phyloP scores from a whole-genome alignment of 2,888 invertebrate species.

The Metallyticus violacea region DNA sequence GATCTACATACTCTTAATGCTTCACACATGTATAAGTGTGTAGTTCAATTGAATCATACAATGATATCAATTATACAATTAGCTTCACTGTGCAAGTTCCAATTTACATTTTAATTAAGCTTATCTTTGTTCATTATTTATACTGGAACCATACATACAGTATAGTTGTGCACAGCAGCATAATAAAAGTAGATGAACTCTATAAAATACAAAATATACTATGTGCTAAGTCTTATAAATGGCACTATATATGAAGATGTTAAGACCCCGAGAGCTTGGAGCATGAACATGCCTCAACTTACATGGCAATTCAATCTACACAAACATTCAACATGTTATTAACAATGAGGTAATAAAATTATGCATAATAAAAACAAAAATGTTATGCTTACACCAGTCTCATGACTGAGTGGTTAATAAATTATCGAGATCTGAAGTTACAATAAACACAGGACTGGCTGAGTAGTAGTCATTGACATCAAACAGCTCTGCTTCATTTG shows the following conservation, averaged over 20 bases:
- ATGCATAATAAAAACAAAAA: not conserved
- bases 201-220: not conserved
- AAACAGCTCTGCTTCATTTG: conserved; percentile 39
- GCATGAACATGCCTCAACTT: not conserved
- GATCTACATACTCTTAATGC: too few relatives aligned
- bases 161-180: not conserved
- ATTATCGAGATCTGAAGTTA: conserved; percentile 41
- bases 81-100: too few relatives aligned
- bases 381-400: not conserved
- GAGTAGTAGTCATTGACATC: conserved; percentile 39
- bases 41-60: too few relatives aligned
- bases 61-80: too few relatives aligned
- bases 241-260: not conserved
- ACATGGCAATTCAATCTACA: not conserved
- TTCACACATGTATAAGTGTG: too few relatives aligned
- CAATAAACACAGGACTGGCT: conserved; percentile 39
- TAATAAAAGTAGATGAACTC: not conserved
- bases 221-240: not conserved
- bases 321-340: not conserved
- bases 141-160: not conserved
- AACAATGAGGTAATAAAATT: conserved; percentile 11
- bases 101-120: not conserved
- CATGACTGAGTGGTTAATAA: conserved; percentile 31
- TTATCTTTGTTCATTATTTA: not conserved
- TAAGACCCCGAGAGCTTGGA: not conserved